Evolutionary conservation across 2,113 vertebrate species (phyloP), one percentile per base, ranked within the genome.

Genomic region (Passer montanus): DNA sequence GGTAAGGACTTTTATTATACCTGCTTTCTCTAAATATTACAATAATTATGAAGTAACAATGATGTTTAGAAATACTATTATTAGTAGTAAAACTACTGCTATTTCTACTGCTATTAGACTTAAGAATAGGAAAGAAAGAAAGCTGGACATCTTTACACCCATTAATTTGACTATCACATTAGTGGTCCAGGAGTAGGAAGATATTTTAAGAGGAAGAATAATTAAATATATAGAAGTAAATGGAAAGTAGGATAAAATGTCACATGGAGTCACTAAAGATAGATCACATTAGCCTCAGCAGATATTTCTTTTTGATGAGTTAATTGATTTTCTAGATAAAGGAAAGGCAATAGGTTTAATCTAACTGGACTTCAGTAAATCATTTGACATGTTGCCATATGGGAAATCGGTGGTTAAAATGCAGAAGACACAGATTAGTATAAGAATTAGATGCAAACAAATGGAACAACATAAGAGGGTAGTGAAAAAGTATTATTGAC

Each of bases 271-370:
- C 82, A 80, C 53, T 20, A 64, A 90, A 94, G 53, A 91, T 15
- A 90, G 67, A 93, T 73, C 70, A 90, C 62, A 53, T 85, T 79
- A 94, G 3, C 62, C n/a, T 79, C 67, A 79, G 41, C 7, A 72
- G 39, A 82, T 91, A 87, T 87, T 89, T 93, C 49, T 76, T 75
- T 90, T 85, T 78, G 64, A 82, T 85, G 84, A 94, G 44, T 69
- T 93, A 85, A 83, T 89, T 94, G 87, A 94, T 88, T 91, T 94
- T 94, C 82, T 58, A 93, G 85, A 66, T 64, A 90, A 93, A 87
- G 58, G 28, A 68, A 87, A 73, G 53, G 37, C 44, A 88, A 76
- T 64, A 76, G 9, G 3, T 89, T 84, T 95, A 79, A 79, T 87
- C 27, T 82, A 82, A 79, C 74, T 66, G 70, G 82, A 93, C 75